phyloP scores from a whole-genome alignment of 2,888 invertebrate species.

The Athripsodes cinereus region DNA sequence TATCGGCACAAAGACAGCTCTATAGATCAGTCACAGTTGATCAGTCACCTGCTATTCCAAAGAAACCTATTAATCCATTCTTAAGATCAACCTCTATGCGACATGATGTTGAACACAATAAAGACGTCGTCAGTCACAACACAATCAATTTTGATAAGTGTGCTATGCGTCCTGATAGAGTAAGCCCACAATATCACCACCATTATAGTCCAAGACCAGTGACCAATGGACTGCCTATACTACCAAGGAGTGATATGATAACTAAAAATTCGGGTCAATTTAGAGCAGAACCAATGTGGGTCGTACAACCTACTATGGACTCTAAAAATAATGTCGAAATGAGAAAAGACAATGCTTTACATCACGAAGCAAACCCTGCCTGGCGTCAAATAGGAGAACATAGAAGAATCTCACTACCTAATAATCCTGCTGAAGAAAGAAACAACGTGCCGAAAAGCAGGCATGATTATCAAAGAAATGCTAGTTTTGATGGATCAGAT shows the following conservation, averaged over 20 bases:
- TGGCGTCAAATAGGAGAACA: neutral
- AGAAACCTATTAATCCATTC: constrained; percentile 28
- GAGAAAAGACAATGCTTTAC: neutral
- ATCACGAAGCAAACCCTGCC: neutral
- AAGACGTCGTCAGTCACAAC: constrained; percentile 6
- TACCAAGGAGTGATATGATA: constrained; percentile 38
- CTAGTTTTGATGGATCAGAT: constrained; percentile 8
- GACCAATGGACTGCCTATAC: constrained; percentile 40
- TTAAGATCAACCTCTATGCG: constrained; percentile 27
- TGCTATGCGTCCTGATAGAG: neutral
- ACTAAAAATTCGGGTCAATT: constrained; percentile 34
- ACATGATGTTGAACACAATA: constrained; percentile 22
- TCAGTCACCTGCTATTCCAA: constrained; percentile 16
- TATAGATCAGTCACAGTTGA: constrained; percentile 23
- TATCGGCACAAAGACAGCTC: constrained; percentile 20
- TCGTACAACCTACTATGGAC: constrained; percentile 27
- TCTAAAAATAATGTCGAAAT: constrained; percentile 25
- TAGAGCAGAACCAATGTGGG: constrained; percentile 36
- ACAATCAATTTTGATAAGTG: constrained; percentile 6
- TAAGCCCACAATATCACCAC: neutral
- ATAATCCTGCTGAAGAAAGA: constrained; percentile 3
- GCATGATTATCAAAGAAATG: constrained; percentile 5
- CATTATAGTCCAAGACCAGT: constrained; percentile 43
- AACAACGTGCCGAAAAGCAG: neutral
- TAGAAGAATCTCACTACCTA: constrained; percentile 7